Evolutionary conservation across 1,140 invertebrate genomes (phyloP), one percentile per base, ranked within the genome.

Genomic region (Leptoteleia sp.): DNA sequence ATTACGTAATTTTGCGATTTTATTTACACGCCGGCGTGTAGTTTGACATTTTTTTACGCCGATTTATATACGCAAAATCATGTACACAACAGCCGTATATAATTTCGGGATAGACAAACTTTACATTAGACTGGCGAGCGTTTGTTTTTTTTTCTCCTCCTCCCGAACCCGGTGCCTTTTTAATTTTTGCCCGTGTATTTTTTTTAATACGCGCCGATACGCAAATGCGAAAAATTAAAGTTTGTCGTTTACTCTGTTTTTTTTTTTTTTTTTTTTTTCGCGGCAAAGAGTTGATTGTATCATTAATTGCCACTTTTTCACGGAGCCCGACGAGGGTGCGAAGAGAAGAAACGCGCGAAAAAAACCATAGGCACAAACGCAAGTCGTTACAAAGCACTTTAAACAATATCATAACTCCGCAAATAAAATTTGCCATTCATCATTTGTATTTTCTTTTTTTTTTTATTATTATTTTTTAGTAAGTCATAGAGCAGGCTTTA

Each of bases 381-480:
- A 54, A 62, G 47, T 76, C 57, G 54, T 43, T 57, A 76, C 64
- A 77, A 77, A 71, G 64, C 65, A 42, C 65, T 70, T 77, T 65
- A 57, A 59, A 77, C 57, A 77, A 70, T 70, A 65, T 64, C 50
- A 38, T 71, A 71, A 71, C 16, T 31, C 59, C 35, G 50, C 59
- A 50, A 70, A 70, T 70, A 70, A 70, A 77, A 77, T 77, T 65
- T 43, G 57, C 50, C 37, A 70, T 77, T 77, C 65, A 64, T 64
- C 73, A 11, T 13, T 55, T 70, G 50, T 76, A 76, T 70, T n/a
- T n/a, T n/a, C n/a, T n/a, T n/a, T n/a, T n/a, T n/a, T n/a, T n/a
- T n/a, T n/a, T n/a, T n/a, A n/a, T n/a, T n/a, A n/a, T n/a, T n/a
- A n/a, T n/a, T 76, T 76, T 75, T 64, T 64, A 57, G 48, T 57